Percentiles rank a stretch among this genome's conserved stretches.
These are phyloP conservation scores for Caenorhabditis auriculariae DNA, from an alignment of 2,888 invertebrate species.

Conservation along the genomic window DNA sequence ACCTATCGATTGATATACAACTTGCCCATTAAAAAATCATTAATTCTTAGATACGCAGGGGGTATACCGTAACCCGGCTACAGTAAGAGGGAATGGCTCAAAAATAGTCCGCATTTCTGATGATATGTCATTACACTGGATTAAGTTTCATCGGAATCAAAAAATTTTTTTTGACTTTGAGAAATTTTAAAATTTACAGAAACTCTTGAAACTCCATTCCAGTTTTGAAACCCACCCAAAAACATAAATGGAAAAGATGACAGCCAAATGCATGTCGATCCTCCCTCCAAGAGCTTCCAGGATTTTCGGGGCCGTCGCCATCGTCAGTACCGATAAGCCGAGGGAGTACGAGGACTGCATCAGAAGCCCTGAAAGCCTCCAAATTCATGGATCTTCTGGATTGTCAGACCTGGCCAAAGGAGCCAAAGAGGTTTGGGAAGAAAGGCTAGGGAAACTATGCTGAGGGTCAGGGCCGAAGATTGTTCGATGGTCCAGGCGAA, in stretches of 20 bases:
- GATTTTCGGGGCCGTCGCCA: slow-evolving; percentile 62
- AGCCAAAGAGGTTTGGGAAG: slow-evolving; percentile 51
- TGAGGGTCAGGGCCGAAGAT: slow-evolving; percentile 43
- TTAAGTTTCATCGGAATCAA: neutral
- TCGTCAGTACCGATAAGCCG: slow-evolving; percentile 61
- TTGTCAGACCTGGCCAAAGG: slow-evolving; percentile 56
- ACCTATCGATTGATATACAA: too few relatives aligned
- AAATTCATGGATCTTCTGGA: neutral
- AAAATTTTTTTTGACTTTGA: neutral
- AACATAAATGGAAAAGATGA: slow-evolving; percentile 28
- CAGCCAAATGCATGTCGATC: slow-evolving; percentile 30
- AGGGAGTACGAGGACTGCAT: slow-evolving; percentile 62
- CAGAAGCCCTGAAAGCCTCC: slow-evolving; percentile 53
- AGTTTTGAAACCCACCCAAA: slow-evolving; percentile 16
- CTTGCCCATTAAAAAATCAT: too few relatives aligned
- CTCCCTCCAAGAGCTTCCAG: slow-evolving; percentile 46
- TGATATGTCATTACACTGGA: too few relatives aligned
- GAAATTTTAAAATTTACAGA: too few relatives aligned
- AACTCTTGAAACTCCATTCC: too few relatives aligned
- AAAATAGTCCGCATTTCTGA: too few relatives aligned
- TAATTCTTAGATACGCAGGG: too few relatives aligned
- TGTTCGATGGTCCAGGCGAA: slow-evolving; percentile 58
- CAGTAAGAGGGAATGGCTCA: too few relatives aligned
- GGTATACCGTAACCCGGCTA: too few relatives aligned
- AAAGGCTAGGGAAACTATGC: slow-evolving; percentile 41